Conservation (phyloP, 2,113 vertebrate species). For the Micronycteris hirsuta region DNA sequence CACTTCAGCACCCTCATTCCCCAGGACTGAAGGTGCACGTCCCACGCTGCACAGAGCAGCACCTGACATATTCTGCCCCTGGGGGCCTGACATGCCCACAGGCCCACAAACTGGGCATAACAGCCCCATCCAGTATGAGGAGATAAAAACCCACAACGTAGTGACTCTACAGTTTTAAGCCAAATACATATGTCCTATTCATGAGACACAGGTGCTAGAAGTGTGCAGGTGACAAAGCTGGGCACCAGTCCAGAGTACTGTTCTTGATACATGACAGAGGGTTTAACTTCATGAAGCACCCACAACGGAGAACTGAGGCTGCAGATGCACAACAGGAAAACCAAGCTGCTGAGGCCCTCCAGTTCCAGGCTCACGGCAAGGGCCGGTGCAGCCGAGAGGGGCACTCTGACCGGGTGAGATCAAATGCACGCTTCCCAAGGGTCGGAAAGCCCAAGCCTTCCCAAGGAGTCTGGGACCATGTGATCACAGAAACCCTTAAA, state of each 20-base stretch:
- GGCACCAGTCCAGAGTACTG: not conserved
- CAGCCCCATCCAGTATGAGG: not conserved
- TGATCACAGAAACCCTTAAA: not conserved
- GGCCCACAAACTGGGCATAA: not conserved
- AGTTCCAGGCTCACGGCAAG: not conserved
- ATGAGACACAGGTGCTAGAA: fast-evolving
- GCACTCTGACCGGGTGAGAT: not conserved
- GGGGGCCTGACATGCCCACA: not conserved
- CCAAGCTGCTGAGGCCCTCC: not conserved
- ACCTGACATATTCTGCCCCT: not conserved
- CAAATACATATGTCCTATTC: not conserved
- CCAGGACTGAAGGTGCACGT: not conserved
- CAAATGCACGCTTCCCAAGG: not conserved
- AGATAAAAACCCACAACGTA: not conserved
- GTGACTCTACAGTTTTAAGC: not conserved
- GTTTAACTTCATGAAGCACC: not conserved
- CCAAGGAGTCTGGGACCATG: not conserved
- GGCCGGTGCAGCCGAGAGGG: not conserved
- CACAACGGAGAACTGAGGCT: not conserved
- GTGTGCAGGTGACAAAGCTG: not conserved
- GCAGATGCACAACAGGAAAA: not conserved
- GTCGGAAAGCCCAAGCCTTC: not conserved
- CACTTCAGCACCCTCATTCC: no score
- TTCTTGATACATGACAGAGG: not conserved
- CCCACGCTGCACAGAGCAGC: no score